Evolutionary conservation across 2,797 vertebrate species (phyloP).

Genomic region (Clarias platycephalus): DNA sequence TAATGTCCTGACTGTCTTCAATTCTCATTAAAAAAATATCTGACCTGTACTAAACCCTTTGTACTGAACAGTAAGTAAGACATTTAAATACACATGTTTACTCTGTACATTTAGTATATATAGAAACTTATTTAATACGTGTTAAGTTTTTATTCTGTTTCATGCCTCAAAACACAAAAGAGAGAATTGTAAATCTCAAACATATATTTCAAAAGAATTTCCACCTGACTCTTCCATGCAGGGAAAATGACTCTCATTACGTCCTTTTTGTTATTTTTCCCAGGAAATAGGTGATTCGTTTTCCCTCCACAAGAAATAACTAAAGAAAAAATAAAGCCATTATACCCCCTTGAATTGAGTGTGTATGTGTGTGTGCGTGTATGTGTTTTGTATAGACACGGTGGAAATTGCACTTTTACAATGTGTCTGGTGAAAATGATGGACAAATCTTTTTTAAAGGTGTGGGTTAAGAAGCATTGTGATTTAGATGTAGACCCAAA

Average conservation of each 20-base stretch:
- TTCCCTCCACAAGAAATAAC: background rate
- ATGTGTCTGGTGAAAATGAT: background rate
- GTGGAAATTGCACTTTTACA: background rate
- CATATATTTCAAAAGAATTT: background rate
- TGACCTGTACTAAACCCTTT: too few species aligned
- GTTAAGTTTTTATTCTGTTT: too few species aligned
- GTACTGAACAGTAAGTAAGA: too few species aligned
- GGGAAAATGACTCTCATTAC: background rate
- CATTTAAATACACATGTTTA: too few species aligned
- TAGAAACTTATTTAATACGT: too few species aligned
- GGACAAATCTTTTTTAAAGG: background rate
- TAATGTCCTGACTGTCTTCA: too few species aligned
- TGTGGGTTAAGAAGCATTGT: background rate
- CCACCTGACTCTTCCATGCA: background rate
- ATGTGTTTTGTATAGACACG: background rate
- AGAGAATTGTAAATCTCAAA: background rate
- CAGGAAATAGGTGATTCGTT: background rate
- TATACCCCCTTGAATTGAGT: background rate
- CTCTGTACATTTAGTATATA: too few species aligned
- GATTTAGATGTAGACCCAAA: background rate
- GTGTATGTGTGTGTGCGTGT: background rate
- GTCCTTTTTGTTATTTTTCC: background rate
- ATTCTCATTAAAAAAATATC: too few species aligned
- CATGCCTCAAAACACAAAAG: too few species aligned
- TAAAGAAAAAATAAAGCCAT: conserved; percentile 11